Evolutionary conservation across 2,113 vertebrate species (phyloP), one percentile per base, ranked within the genome.

Genomic region (Toxotes jaculatrix): DNA sequence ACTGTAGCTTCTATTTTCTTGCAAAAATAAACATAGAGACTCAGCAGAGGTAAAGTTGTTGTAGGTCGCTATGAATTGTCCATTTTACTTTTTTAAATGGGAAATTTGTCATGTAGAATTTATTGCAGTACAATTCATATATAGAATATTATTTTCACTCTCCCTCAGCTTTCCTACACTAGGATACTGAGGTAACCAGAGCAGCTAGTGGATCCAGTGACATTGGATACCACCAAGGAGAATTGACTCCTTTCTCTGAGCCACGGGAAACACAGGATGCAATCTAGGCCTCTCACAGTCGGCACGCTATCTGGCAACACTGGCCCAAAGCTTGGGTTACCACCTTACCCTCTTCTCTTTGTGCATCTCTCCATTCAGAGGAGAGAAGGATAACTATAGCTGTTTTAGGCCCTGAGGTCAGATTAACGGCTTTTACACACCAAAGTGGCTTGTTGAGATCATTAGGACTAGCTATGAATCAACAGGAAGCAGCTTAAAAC

Each of bases 241-340:
- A 83, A 75, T 16, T 57, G 43, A 83, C 82, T 84, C 84, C 87
- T 87, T 93, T 92, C 85, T 91, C 75, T 42, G 16, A 80, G 85
- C 87, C 82, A 90, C 89, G 61, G 86, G 86, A 90, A 92, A 91
- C 84, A 82, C 84, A 83, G 90, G 86, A 79, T 3, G 38, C 80
- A 82, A 91, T 91, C 91, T 78, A 84, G 88, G 87, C 89, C 87
- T 90, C 88, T 90, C 86, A 83, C 81, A 85, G 68, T 83, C 88
- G 40, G 84, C 91, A 93, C 84, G 90, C 92, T 91, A 93, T 89
- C 84, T 72, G 76, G 86, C 80, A 62, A 89, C 84, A 84, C 82
- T 84, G 77, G 74, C 85, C 71, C 69, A 51, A 45, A 89, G 90
- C 90, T 94, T 85, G 62, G 73, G 89, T 94, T 95, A 91, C 94